Conservation (phyloP, 64 coral and sea anemone species). For the Montipora foliosa region DNA sequence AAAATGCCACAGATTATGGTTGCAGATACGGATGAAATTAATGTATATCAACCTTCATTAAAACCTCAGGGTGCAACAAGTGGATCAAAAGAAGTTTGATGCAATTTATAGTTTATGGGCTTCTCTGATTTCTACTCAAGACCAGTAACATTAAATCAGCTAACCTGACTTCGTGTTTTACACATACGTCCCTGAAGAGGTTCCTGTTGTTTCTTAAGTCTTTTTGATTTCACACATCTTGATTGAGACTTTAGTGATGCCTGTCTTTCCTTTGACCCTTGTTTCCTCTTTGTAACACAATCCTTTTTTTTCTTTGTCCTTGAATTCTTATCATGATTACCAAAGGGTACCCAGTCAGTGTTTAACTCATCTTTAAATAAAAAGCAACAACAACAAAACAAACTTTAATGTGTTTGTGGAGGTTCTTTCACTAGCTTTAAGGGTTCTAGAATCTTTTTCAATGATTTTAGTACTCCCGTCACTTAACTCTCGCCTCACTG, state of each 20-base stretch:
- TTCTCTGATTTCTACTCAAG: too few relatives aligned
- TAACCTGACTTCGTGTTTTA: not conserved
- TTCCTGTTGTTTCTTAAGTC: not conserved
- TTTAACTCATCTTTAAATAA: conserved; percentile 11
- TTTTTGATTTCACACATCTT: not conserved
- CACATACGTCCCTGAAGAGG: not conserved
- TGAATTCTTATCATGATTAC: conserved; percentile 4
- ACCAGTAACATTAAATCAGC: not conserved
- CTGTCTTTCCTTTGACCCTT: not conserved
- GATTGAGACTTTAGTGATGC: not conserved
- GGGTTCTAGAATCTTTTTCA: too few relatives aligned
- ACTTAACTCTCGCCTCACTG: too few relatives aligned
- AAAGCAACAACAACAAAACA: not conserved
- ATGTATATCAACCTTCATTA: too few relatives aligned
- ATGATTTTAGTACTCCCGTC: too few relatives aligned
- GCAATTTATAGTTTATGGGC: too few relatives aligned
- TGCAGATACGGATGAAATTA: too few relatives aligned
- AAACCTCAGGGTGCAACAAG: too few relatives aligned
- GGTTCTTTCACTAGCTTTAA: not conserved
- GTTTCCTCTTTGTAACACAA: not conserved
- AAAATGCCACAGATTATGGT: too few relatives aligned
- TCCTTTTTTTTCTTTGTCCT: not conserved
- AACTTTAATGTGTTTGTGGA: not conserved
- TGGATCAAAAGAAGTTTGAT: too few relatives aligned
- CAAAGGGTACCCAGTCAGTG: not conserved